Evolutionary conservation across 1,140 invertebrate genomes (phyloP).

Genomic region (Brachionus asplanchnoidis): DNA sequence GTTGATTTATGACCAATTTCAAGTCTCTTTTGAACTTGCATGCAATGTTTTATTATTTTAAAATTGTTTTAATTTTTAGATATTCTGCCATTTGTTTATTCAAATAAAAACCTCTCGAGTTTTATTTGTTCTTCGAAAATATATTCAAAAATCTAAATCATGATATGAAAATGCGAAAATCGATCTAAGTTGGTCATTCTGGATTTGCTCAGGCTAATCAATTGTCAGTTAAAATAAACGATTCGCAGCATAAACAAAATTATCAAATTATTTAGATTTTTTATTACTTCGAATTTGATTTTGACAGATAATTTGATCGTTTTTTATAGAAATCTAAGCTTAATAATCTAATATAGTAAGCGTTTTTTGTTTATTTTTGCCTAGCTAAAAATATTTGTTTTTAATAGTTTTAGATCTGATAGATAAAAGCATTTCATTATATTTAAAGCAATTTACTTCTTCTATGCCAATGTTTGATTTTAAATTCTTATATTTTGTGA

Average conservation of each 20-base stretch:
- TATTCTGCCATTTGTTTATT: background rate
- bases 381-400: background rate
- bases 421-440: background rate
- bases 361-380: background rate
- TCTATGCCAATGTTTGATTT: too few relatives aligned
- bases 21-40: background rate
- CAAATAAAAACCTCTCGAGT: background rate
- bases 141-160: background rate
- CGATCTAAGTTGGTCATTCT: background rate
- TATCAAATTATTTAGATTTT: slow-evolving; percentile 1
- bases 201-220: background rate
- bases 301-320: slow-evolving; percentile 1
- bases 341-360: background rate
- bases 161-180: background rate
- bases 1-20: background rate
- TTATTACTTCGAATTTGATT: background rate
- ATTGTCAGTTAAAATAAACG: slow-evolving; percentile 2
- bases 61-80: background rate
- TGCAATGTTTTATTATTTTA: background rate
- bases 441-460: background rate
- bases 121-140: background rate
- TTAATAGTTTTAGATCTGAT: background rate
- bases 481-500: too few relatives aligned
- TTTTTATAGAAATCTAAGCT: background rate
- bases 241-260: background rate